Conservation (phyloP, 2,888 invertebrate species). For the Melinopterus prodromus region DNA sequence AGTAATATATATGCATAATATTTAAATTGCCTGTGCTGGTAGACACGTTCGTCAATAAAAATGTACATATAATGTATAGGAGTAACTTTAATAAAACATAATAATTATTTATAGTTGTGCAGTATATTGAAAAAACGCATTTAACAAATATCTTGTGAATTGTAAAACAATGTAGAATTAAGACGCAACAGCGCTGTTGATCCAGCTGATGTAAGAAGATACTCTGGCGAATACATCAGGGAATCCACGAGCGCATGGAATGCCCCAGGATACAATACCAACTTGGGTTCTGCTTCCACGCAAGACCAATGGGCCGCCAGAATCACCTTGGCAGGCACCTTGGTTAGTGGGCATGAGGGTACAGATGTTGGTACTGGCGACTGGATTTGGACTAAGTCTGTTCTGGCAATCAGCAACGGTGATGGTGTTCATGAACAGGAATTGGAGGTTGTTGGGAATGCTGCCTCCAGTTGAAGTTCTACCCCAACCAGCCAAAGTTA, state of each 20-base stretch:
- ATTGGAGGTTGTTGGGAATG: constrained; percentile 65
- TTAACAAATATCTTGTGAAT: no score
- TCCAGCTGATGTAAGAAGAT: constrained; percentile 61
- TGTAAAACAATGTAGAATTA: not conserved
- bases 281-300: constrained; percentile 52
- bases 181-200: constrained; percentile 41
- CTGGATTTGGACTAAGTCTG: constrained; percentile 58
- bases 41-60: no score
- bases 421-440: constrained; percentile 62
- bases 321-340: constrained; percentile 67
- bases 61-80: no score
- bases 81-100: no score
- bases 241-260: constrained; percentile 62
- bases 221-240: constrained; percentile 66
- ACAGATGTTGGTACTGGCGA: constrained; percentile 66
- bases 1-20: no score
- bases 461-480: constrained; percentile 63
- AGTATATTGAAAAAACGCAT: no score
- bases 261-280: constrained; percentile 66
- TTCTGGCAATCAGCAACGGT: constrained; percentile 63
- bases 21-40: no score
- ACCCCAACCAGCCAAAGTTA: constrained; percentile 41
- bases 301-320: constrained; percentile 64
- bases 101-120: no score
- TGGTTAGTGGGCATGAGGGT: constrained; percentile 66